Percentiles rank a stretch among this genome's conserved stretches.
phyloP scores from a whole-genome alignment of 2,797 vertebrate genomes.

The Crocidura indochinensis region DNA sequence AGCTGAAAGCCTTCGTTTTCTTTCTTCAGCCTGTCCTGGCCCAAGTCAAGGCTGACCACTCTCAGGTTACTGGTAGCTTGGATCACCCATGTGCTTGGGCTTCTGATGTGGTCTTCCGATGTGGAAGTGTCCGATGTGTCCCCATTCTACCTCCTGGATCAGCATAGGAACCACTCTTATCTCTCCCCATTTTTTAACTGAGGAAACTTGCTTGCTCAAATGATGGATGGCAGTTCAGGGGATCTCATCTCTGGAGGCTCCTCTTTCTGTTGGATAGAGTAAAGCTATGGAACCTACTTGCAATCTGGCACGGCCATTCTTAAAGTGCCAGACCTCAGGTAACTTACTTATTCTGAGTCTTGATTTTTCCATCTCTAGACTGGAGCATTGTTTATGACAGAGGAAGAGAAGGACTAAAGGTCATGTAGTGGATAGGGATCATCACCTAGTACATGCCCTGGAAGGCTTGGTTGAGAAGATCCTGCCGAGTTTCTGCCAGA shows the following conservation, averaged over 20 bases:
- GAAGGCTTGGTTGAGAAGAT: not conserved
- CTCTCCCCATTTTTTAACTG: not conserved
- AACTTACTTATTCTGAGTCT: not conserved
- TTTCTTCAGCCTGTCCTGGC: not conserved
- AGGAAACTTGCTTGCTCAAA: not conserved
- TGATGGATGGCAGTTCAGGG: not conserved
- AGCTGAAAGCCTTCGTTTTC: not conserved
- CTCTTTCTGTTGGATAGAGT: no score
- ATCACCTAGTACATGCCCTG: not conserved
- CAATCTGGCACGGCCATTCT: constrained; percentile 28
- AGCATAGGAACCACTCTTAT: not conserved
- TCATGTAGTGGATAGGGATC: not conserved
- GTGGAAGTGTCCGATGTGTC: not conserved
- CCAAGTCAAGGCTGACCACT: not conserved
- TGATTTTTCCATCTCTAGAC: constrained; percentile 50
- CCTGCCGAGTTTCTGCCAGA: not conserved
- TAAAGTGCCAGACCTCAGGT: not conserved
- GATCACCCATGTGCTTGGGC: no score
- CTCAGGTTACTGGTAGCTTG: fast-evolving
- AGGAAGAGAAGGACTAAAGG: not conserved
- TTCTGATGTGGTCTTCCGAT: not conserved
- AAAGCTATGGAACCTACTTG: not conserved
- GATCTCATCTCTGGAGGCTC: no score
- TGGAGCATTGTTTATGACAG: not conserved
- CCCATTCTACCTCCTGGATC: not conserved